phyloP scores from a whole-genome alignment of 2,797 vertebrate species.

The Calcarius lapponicus region DNA sequence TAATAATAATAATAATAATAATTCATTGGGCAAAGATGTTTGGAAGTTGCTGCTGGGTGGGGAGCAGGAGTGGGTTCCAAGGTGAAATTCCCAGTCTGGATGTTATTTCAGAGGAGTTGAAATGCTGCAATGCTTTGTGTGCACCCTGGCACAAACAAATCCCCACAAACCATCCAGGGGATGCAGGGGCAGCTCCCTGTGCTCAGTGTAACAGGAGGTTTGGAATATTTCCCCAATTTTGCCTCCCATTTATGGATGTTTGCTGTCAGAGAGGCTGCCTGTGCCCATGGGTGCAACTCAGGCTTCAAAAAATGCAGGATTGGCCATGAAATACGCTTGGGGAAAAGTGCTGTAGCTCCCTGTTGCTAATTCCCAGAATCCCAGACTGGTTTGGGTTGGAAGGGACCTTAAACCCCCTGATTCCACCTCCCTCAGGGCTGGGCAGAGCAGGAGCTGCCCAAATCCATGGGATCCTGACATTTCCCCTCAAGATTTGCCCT shows the following conservation, averaged over 20 bases:
- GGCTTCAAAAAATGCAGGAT: not conserved
- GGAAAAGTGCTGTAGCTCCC: not conserved
- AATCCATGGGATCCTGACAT: not conserved
- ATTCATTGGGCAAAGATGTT: not conserved
- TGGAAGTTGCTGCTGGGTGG: not conserved
- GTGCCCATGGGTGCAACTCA: not conserved
- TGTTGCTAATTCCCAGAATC: not conserved
- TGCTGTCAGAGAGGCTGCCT: not conserved
- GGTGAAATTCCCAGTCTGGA: not conserved
- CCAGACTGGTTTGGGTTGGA: not conserved
- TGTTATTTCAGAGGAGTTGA: not conserved
- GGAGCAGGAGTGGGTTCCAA: not conserved
- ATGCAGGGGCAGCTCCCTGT: fast-evolving
- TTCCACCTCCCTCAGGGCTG: not conserved
- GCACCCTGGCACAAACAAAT: not conserved
- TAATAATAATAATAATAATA: not conserved
- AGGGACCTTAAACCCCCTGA: not conserved
- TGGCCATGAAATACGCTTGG: not conserved
- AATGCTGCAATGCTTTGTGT: not conserved
- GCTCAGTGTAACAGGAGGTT: not conserved
- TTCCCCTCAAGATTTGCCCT: not conserved
- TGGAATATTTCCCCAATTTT: not conserved
- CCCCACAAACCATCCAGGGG: fast-evolving
- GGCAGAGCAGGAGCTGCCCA: not conserved
- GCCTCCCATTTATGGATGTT: fast-evolving